Evolutionary conservation across 2,113 vertebrate species (phyloP).

Genomic region (Sinocyclocheilus maitianheensis): DNA sequence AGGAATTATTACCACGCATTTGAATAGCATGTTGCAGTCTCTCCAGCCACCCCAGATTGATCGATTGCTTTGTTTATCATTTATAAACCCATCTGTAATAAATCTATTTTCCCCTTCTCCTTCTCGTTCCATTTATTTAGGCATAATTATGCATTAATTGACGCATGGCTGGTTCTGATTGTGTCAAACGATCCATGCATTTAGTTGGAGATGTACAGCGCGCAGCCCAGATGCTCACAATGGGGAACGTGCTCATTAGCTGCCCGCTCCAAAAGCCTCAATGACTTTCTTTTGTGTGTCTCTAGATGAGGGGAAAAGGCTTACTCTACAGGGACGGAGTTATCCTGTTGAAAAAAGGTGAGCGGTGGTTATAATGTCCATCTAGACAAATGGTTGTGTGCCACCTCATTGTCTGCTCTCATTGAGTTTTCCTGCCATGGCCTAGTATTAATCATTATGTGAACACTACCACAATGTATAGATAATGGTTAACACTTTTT

Average conservation of each 20-base stretch:
- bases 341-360: slow-evolving; percentile 38
- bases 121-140: slow-evolving; percentile 65
- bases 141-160: slow-evolving; percentile 78
- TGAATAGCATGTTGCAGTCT: slow-evolving; percentile 68
- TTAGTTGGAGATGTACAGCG: slow-evolving; percentile 64
- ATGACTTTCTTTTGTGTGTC: slow-evolving; percentile 63
- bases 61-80: slow-evolving; percentile 79
- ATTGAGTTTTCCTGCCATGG: slow-evolving; percentile 24
- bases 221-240: slow-evolving; percentile 71
- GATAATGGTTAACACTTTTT: slow-evolving; percentile 17
- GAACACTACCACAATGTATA: neutral
- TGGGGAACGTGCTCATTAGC: slow-evolving; percentile 78
- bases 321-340: slow-evolving; percentile 46
- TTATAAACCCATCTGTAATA: slow-evolving; percentile 78
- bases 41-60: slow-evolving; percentile 68
- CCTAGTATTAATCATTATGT: slow-evolving; percentile 18
- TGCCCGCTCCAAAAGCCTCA: slow-evolving; percentile 60
- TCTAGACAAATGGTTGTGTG: slow-evolving; percentile 46
- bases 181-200: slow-evolving; percentile 73
- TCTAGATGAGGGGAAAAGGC: slow-evolving; percentile 41
- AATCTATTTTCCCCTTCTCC: slow-evolving; percentile 62
- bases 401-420: slow-evolving; percentile 40
- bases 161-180: slow-evolving; percentile 75
- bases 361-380: slow-evolving; percentile 50
- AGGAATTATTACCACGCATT: slow-evolving; percentile 68